Conservation (phyloP, 2,113 vertebrate species). For the Xyliphius kryptos region DNA sequence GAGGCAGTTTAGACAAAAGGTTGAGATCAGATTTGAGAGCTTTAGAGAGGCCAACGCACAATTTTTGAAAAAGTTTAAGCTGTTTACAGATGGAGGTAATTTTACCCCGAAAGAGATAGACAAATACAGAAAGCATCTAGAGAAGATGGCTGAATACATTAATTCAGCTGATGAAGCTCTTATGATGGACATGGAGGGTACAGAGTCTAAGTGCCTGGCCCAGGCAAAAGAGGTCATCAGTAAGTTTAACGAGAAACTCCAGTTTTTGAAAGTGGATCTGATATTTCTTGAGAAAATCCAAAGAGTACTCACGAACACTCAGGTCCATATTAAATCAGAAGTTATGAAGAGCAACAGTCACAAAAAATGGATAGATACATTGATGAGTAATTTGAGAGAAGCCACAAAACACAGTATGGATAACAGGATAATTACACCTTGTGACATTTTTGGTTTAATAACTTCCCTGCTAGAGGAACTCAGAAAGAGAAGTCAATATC, state of each 20-base stretch:
- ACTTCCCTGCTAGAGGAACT: slow-evolving; percentile 57
- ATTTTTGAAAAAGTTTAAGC: slow-evolving; percentile 69
- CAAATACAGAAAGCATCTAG: slow-evolving; percentile 47
- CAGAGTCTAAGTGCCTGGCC: slow-evolving; percentile 59
- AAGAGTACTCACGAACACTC: slow-evolving; percentile 57
- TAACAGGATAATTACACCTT: slow-evolving; percentile 55
- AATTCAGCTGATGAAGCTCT: slow-evolving; percentile 61
- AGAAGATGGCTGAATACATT: slow-evolving; percentile 58
- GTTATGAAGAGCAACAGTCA: slow-evolving; percentile 46
- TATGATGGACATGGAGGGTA: slow-evolving; percentile 59
- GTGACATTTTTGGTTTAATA: slow-evolving; percentile 56
- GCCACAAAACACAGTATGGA: slow-evolving; percentile 42
- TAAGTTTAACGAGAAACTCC: slow-evolving; percentile 63
- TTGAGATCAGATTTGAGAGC: slow-evolving; percentile 63
- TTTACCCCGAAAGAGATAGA: slow-evolving; percentile 67
- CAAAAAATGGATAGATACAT: slow-evolving; percentile 29
- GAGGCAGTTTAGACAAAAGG: slow-evolving; percentile 61
- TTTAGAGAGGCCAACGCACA: slow-evolving; percentile 58
- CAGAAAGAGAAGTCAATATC: slow-evolving; percentile 65
- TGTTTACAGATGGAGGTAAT: slow-evolving; percentile 71
- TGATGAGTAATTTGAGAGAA: slow-evolving; percentile 29
- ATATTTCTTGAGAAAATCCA: slow-evolving; percentile 70
- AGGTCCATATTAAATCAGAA: slow-evolving; percentile 70
- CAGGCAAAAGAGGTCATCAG: slow-evolving; percentile 67
- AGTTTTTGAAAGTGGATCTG: slow-evolving; percentile 48